Base-by-base conservation (phyloP, 2,888 invertebrate genomes). In the Dicycla oo region DNA sequence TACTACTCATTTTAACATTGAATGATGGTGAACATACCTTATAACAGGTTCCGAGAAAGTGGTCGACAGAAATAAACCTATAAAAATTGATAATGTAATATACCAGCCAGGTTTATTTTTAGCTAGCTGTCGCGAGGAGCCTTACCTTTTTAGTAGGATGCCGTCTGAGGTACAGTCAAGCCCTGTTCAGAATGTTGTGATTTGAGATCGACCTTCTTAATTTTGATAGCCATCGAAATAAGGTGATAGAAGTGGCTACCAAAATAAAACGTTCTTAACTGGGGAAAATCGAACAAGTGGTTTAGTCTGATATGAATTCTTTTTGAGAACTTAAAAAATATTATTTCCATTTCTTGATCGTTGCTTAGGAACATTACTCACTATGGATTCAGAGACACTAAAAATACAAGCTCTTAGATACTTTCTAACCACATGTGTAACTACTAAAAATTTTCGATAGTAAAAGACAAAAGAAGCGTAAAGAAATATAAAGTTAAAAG, bases 11-110 rank as follows among this genome's bases (percentile, higher is more conserved):
- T 78, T 82, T 83, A 61, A 66, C 84, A 82, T 80, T 69, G 60
- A 83, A 73, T 58, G 45, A 80, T 81, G 74, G 77, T 26, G 53
- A 71, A 63, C 80, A 70, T 67, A 82, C 65, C 68, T 15, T 13
- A 66, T 13, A 69, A 77, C 75, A 60, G 69, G 82, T 68, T 75
- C 60, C 40, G 78, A 75, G 81, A 83, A 83, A 82, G 84, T 82
- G 49, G 64, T 61, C 45, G 43, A 65, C 57, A 79, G 61, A 79
- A 79, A 79, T 73, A 75, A 81, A 61, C 60, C 49, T 40, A 74
- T 72, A 81, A 81, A 82, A 82, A 71, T 64, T 69, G 20, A 78
- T 61, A 82, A 69, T 62, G 63, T 60, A 64, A 61, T 81, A 70
- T 70, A 81, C 56, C 58, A 66, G 30, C 40, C 23, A 13, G 51